Conservation (phyloP, 2,113 vertebrate genomes). For the Oceanites oceanicus region DNA sequence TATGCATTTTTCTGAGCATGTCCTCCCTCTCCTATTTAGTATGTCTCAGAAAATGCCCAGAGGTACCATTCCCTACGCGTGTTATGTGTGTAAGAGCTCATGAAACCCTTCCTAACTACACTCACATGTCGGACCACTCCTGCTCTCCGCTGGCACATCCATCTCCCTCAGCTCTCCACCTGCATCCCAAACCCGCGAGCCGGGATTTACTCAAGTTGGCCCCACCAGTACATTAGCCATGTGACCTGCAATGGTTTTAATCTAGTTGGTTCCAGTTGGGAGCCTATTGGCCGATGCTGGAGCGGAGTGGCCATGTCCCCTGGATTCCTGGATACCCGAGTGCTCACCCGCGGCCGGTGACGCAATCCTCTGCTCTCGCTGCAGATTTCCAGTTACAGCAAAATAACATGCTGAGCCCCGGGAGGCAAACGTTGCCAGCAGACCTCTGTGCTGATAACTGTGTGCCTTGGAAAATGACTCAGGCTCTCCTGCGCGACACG, state of each 20-base stretch:
- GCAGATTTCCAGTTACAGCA: not conserved
- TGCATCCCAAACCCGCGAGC: not conserved
- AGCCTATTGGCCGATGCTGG: not conserved
- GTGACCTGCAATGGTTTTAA: not conserved
- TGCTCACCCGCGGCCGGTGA: rapidly evolving
- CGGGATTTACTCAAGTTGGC: not conserved
- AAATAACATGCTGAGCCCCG: not conserved
- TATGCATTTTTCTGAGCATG: not conserved
- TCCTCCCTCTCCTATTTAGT: not conserved
- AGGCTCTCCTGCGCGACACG: not conserved
- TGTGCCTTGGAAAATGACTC: not conserved
- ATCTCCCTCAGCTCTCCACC: not conserved
- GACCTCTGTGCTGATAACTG: not conserved
- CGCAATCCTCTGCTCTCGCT: not conserved
- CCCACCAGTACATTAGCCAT: not conserved
- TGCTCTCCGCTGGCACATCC: not conserved
- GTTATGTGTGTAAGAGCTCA: rapidly evolving
- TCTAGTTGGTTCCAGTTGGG: not conserved
- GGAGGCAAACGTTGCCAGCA: not conserved
- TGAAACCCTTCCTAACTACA: not conserved
- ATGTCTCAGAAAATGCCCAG: not conserved
- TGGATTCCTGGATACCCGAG: not conserved
- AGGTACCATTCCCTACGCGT: not conserved
- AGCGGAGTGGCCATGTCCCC: not conserved
- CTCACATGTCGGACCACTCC: not conserved